A percentile compares a stretch with the other conserved stretches of the same genome.
Evolutionary conservation across 2,888 invertebrate species (phyloP).

Genomic region (Melanotus villosus): DNA sequence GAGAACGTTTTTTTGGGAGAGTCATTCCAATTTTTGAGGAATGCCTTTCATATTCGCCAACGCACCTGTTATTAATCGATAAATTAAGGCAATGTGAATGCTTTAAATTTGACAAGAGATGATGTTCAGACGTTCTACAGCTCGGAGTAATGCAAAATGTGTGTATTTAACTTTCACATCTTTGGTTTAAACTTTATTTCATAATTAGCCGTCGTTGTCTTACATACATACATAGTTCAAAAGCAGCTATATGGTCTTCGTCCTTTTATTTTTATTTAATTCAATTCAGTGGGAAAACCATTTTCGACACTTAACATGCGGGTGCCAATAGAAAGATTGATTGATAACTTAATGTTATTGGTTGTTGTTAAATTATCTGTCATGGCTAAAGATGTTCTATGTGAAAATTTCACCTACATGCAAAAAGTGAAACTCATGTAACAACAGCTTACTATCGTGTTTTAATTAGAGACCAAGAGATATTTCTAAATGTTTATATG

Average conservation of each 20-base stretch:
- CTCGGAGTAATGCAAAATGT: slow-evolving; percentile 1
- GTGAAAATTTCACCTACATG: slow-evolving; percentile 16
- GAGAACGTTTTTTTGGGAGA: neutral
- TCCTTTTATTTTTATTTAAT: too few relatives aligned
- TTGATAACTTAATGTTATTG: neutral
- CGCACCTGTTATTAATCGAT: slow-evolving; percentile 6
- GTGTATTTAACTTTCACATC: slow-evolving; percentile 15
- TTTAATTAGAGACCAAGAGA: too few relatives aligned
- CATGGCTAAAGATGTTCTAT: slow-evolving; percentile 4
- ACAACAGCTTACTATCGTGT: too few relatives aligned
- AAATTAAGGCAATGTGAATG: slow-evolving; percentile 13
- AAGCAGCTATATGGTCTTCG: too few relatives aligned
- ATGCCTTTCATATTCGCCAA: slow-evolving; percentile 13
- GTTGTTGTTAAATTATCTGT: neutral
- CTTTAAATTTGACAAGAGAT: slow-evolving; percentile 8
- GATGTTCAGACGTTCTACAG: neutral
- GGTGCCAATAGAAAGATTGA: too few relatives aligned
- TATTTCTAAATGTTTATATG: too few relatives aligned
- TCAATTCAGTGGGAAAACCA: too few relatives aligned
- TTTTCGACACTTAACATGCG: too few relatives aligned
- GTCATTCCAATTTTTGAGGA: slow-evolving; percentile 2
- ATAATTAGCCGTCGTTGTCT: neutral
- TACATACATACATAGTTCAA: too few relatives aligned
- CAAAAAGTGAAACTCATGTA: slow-evolving; percentile 13
- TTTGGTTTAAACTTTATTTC: neutral